Percentiles rank a stretch among this genome's conserved stretches.
Conservation (phyloP, 2,888 invertebrate genomes). For the Calliopum simillimum region DNA sequence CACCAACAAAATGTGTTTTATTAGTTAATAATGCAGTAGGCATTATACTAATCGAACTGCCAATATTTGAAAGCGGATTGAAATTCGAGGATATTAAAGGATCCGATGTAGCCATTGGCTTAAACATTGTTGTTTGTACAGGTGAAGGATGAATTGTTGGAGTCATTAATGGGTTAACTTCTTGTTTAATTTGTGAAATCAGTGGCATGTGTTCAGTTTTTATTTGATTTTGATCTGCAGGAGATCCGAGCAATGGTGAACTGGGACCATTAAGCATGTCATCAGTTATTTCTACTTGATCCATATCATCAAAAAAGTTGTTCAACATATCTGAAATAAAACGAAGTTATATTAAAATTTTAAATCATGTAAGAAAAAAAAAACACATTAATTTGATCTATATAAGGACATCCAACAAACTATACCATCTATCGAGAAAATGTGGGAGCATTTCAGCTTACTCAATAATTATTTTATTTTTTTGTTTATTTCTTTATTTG, state of each 20-base stretch:
- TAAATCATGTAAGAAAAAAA: neutral
- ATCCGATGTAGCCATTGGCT: slow-evolving; percentile 52
- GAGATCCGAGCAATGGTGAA: slow-evolving; percentile 48
- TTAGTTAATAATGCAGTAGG: slow-evolving; percentile 10
- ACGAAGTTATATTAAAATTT: neutral
- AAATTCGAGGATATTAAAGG: slow-evolving; percentile 60
- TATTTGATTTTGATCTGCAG: slow-evolving; percentile 48
- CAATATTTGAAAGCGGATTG: slow-evolving; percentile 45
- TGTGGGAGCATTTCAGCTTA: too few relatives aligned
- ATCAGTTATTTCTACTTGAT: slow-evolving; percentile 56
- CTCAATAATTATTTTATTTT: too few relatives aligned
- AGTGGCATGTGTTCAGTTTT: slow-evolving; percentile 50
- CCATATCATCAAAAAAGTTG: slow-evolving; percentile 62
- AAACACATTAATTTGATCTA: too few relatives aligned
- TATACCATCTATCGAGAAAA: too few relatives aligned
- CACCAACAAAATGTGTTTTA: neutral
- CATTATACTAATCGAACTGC: neutral
- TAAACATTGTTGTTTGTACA: slow-evolving; percentile 51
- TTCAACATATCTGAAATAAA: slow-evolving; percentile 57
- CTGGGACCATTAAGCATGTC: slow-evolving; percentile 51
- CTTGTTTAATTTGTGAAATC: slow-evolving; percentile 52
- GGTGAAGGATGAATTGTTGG: slow-evolving; percentile 40
- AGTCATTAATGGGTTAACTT: slow-evolving; percentile 39
- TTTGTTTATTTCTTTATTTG: too few relatives aligned
- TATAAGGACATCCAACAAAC: too few relatives aligned